Evolutionary conservation across 2,797 vertebrate species (phyloP), one percentile per base, ranked within the genome.

Genomic region (Catostomus latipinnis): DNA sequence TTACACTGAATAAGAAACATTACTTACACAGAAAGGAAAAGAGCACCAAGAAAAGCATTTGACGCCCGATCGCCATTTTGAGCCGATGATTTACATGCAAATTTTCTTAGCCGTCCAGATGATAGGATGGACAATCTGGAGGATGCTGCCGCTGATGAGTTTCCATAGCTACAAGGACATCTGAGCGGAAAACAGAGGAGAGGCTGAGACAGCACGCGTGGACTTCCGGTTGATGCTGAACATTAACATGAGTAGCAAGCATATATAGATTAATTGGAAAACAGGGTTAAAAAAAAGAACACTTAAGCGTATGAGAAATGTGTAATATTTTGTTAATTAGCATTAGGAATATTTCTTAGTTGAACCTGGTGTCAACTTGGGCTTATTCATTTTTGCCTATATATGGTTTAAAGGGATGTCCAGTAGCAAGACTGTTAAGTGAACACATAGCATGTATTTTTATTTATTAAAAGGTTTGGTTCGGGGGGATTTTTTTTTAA

Each of bases 31-130:
- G 82, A 78, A 86, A 88, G 76, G 50, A 81, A 86, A 80, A 88
- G 2, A 94, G 88, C 81, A 86, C 69, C 53, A 91, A 76, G 82
- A 88, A 89, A 49, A 83, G 81, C 5, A 87, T 48, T 79, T 89
- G 90, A 71, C 89, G 84, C 78, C 12, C 82, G 58, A 90, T 89
- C 93, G 94, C 94, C 94, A 94, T 95, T 93, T 94, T 95, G 93
- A 85, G 87, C 72, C 85, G 85, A 75, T 91, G 76, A 80, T 85
- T 84, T 80, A 88, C 86, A 75, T 71, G 85, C 88, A 84, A 86
- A 83, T 87, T 75, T 63, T 8, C 70, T 76, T 69, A 76, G 71
- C 67, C 62, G 70, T 61, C 52, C 61, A 58, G 65, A 62, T 65
- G 76, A 75, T 12, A 52, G n/a, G 80, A 58, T 72, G 46, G 45